phyloP scores from a whole-genome alignment of 2,797 vertebrate species.

The Gobionotothen gibberifrons region DNA sequence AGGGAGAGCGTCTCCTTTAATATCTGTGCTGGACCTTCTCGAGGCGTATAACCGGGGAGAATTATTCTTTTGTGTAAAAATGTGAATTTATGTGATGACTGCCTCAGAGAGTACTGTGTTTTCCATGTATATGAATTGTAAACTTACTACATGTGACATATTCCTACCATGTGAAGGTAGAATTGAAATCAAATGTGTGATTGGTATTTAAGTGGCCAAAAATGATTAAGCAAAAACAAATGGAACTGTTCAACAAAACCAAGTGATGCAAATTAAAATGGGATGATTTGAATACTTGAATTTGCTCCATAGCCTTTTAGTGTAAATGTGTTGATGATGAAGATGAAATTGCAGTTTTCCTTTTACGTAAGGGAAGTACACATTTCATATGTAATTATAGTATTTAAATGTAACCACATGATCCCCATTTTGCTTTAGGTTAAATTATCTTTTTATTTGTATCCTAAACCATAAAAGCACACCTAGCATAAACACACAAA shows the following conservation, averaged over 20 bases:
- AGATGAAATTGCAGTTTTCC: not conserved
- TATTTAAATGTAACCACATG: no score
- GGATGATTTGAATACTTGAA: slow-evolving; percentile 15
- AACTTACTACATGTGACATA: not conserved
- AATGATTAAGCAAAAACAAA: slow-evolving; percentile 29
- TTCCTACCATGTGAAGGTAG: not conserved
- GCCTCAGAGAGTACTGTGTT: slow-evolving; percentile 1
- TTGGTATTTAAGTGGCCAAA: slow-evolving; percentile 17
- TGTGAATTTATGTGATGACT: not conserved
- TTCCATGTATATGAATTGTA: slow-evolving; percentile 10
- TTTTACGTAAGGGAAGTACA: not conserved
- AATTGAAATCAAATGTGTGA: slow-evolving; percentile 8
- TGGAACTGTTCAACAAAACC: slow-evolving; percentile 23
- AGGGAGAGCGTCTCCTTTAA: not conserved
- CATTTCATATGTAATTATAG: not conserved
- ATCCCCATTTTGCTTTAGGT: not conserved
- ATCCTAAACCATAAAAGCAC: slow-evolving; percentile 2
- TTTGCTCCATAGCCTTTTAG: not conserved
- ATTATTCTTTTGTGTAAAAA: slow-evolving; percentile 18
- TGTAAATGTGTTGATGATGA: slow-evolving; percentile 7
- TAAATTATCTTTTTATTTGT: not conserved
- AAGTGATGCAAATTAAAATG: slow-evolving; percentile 14
- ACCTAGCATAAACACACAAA: slow-evolving; percentile 16
- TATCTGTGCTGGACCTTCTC: slow-evolving; percentile 15
- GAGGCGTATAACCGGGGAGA: not conserved